These are phyloP conservation scores for Bubo bubo DNA, from an alignment of 2,113 vertebrate species.

Conservation along the genomic window DNA sequence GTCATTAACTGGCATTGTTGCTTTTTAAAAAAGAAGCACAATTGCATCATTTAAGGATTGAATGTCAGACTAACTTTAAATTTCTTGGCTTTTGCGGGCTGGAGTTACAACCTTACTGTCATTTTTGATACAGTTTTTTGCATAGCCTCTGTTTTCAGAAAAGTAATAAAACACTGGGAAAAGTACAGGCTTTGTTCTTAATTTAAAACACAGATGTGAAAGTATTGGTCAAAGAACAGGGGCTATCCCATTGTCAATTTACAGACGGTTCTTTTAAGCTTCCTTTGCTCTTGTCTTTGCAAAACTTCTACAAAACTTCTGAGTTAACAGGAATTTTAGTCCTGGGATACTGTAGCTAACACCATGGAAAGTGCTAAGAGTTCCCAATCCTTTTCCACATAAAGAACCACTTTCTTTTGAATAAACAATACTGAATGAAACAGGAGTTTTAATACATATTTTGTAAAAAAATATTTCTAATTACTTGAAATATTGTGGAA, in stretches of 20 bases:
- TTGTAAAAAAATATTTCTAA: background rate
- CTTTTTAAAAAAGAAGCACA: conserved; percentile 55
- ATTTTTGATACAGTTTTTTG: conserved; percentile 52
- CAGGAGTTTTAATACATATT: background rate
- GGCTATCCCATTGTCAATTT: background rate
- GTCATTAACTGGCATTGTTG: conserved; percentile 67
- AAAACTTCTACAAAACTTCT: background rate
- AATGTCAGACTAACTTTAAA: conserved; percentile 73
- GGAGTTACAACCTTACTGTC: conserved; percentile 72
- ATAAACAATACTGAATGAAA: background rate
- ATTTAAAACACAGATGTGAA: background rate
- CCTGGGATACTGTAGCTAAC: background rate
- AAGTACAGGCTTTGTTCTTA: background rate
- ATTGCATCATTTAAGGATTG: conserved; percentile 68
- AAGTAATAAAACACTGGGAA: background rate
- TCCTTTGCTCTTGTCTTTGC: background rate
- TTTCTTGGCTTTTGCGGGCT: conserved; percentile 68
- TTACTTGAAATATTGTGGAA: background rate
- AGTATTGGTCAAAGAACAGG: background rate
- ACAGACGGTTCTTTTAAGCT: background rate
- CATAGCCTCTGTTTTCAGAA: conserved; percentile 40
- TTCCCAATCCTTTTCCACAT: background rate
- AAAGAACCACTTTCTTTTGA: background rate
- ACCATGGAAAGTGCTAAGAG: background rate
- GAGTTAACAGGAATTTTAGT: background rate